Evolutionary conservation across 2,113 vertebrate species (phyloP), one percentile per base, ranked within the genome.

Genomic region (Leiothrix lutea): DNA sequence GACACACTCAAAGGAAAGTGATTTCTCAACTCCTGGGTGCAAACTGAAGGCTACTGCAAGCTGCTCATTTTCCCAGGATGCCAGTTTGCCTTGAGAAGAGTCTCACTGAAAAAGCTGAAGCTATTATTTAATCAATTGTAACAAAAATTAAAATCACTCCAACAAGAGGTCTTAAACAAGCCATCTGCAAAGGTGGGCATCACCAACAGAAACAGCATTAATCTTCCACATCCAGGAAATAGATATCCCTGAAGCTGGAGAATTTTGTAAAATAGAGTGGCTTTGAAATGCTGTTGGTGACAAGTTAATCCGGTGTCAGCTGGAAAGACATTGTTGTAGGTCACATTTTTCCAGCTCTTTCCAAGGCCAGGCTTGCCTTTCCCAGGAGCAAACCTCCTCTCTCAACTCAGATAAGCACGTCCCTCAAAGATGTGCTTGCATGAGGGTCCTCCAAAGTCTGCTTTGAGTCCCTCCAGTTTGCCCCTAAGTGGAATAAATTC

Each of bases 381-480:
- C 25, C 20, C 29, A 58, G 38, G 24, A 75, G 47, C 33, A 82
- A 33, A 36, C 7, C 38, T 33, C 19, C 26, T 56, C 74, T 74
- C 42, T 23, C 12, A 60, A 62, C 38, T 40, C 42, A 57, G 24
- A 28, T 11, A 5, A 69, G 28, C 0, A 1, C 2, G 22, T 8
- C 53, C 42, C 79, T 40, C 28, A n/a, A 29, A 74, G 42, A 50
- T 8, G 15, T 4, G 29, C 16, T 42, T 6, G 35, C 22, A 18
- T 24, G 7, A 29, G 38, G 33, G 45, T 23, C 16, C 7, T 45
- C 42, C 50, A 80, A 45, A 31, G 29, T 23, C 20, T 11, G 16
- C 33, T 20, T 1, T 47, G 44, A 69, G 29, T 24, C 17, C 17
- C 56, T 56, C 20, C 6, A 6, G 23, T 33, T 42, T 64, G 53